Conservation (phyloP, 2,113 vertebrate species). For the Andinoacara biseriatus region DNA sequence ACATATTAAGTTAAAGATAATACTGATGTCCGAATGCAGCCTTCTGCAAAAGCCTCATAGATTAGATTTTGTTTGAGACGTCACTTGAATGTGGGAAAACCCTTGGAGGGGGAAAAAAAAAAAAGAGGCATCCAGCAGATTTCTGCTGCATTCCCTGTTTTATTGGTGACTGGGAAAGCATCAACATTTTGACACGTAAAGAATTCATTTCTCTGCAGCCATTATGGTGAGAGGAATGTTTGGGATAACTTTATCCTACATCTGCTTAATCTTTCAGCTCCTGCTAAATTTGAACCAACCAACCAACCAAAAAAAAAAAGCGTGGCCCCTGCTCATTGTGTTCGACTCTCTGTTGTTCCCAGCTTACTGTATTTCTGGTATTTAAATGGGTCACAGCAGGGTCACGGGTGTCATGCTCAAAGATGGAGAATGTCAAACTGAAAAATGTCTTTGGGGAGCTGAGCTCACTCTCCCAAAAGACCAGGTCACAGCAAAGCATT, state of each 20-base stretch:
- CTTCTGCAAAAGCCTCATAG: neutral
- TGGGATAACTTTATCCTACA: neutral
- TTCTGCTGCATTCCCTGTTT: neutral
- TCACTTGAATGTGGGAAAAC: neutral
- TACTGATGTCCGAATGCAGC: neutral
- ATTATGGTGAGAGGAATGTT: neutral
- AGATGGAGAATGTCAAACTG: constrained; percentile 51
- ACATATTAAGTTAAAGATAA: neutral
- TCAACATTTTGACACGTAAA: neutral
- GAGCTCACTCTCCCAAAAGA: constrained; percentile 22
- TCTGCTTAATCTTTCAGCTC: constrained; percentile 24
- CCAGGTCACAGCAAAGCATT: constrained; percentile 28
- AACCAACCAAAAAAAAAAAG: neutral
- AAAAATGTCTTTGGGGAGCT: constrained; percentile 48
- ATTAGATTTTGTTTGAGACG: neutral
- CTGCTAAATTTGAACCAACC: neutral
- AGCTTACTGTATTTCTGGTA: constrained; percentile 19
- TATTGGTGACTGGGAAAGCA: neutral
- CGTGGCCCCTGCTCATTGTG: neutral
- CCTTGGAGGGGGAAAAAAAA: neutral
- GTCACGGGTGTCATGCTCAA: constrained; percentile 35
- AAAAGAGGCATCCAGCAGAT: neutral
- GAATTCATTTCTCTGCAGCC: neutral
- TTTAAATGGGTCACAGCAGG: constrained; percentile 38
- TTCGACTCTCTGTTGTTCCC: constrained; percentile 16